Conservation (phyloP, 2,113 vertebrate species). For the Leptosomus discolor region DNA sequence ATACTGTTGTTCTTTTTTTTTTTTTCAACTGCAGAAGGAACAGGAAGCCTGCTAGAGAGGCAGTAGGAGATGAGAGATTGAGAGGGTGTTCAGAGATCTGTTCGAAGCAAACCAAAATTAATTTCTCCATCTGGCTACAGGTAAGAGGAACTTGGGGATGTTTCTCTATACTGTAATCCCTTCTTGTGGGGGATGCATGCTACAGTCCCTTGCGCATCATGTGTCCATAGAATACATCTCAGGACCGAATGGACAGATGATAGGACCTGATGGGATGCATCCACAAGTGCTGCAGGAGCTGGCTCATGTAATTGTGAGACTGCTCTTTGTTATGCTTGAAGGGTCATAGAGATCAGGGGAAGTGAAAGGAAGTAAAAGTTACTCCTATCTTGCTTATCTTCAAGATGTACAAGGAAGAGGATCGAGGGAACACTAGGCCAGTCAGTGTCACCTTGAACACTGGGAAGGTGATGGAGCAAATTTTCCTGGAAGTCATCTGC, state of each 20-base stretch:
- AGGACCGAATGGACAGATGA: neutral
- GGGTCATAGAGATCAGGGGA: neutral
- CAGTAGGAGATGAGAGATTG: neutral
- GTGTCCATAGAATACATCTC: neutral
- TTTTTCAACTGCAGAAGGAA: neutral
- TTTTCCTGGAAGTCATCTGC: neutral
- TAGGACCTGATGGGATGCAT: neutral
- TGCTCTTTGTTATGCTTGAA: neutral
- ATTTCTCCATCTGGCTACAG: neutral
- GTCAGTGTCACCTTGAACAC: neutral
- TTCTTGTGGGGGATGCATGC: neutral
- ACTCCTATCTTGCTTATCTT: neutral
- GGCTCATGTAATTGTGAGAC: neutral
- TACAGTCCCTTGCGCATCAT: neutral
- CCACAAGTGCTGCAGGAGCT: neutral
- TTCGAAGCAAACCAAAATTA: neutral
- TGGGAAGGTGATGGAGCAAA: neutral
- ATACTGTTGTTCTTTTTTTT: neutral
- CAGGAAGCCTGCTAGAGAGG: neutral
- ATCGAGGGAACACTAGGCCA: neutral
- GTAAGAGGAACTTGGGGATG: neutral
- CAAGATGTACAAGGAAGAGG: neutral
- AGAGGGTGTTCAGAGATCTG: neutral
- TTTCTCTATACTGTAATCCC: neutral
- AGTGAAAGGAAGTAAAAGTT: neutral